phyloP scores from a whole-genome alignment of 2,888 invertebrate species.

The Eledona agricola region DNA sequence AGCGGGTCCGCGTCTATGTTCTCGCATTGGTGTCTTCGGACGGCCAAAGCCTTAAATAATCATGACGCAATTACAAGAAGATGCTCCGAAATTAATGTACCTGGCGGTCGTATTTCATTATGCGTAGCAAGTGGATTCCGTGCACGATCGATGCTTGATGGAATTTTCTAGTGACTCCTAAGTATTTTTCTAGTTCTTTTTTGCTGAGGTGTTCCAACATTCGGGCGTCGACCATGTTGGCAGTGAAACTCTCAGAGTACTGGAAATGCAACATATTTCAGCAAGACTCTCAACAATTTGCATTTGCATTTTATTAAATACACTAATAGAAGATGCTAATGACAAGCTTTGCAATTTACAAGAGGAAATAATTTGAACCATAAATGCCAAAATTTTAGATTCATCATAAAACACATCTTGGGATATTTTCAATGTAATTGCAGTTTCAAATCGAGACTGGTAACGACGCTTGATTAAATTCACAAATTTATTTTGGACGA shows the following conservation, averaged over 20 bases:
- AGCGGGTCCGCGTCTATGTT: conserved; percentile 89
- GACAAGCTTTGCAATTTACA: no score
- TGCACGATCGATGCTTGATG: conserved; percentile 95
- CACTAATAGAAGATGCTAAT: no score
- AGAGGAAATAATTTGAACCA: no score
- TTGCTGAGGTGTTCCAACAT: conserved; percentile 93
- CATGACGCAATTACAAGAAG: conserved; percentile 5
- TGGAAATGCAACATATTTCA: conserved; percentile 59
- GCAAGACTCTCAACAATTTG: conserved; percentile 2
- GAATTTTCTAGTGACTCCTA: conserved; percentile 91
- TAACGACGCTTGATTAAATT: no score
- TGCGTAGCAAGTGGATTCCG: conserved; percentile 89
- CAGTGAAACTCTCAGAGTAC: conserved; percentile 88
- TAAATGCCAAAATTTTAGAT: no score
- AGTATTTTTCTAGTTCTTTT: conserved; percentile 92
- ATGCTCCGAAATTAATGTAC: conserved; percentile 61
- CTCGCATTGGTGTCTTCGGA: conserved; percentile 88
- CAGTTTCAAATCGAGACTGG: no score
- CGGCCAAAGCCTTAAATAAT: conserved; percentile 75
- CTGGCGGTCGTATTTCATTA: conserved; percentile 92
- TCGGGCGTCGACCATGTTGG: conserved; percentile 90
- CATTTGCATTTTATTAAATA: no score
- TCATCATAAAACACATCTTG: no score
- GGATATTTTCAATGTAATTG: no score
- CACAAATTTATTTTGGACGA: no score